Evolutionary conservation across 2,888 invertebrate species (phyloP).

Genomic region (Lasioglossum pauxillum): DNA sequence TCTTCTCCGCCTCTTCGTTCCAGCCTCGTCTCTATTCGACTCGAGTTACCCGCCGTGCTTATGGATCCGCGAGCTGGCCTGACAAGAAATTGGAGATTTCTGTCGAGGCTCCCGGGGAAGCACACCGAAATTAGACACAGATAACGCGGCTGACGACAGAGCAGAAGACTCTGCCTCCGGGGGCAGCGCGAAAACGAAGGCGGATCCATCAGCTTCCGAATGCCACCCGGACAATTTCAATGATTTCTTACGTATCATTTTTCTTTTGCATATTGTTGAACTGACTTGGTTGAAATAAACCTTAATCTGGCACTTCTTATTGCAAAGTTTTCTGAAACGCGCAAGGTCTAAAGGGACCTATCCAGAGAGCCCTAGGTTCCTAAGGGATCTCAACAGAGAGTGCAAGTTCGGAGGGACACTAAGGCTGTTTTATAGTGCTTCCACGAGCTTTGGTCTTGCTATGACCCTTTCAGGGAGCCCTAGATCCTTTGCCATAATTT

Average conservation of each 20-base stretch:
- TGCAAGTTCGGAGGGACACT: neutral
- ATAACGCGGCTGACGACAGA: neutral
- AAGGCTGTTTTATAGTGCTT: neutral
- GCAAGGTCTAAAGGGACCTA: neutral
- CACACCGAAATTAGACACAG: slow-evolving; percentile 7
- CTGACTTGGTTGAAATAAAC: no score
- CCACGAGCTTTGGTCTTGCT: neutral
- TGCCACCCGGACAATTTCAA: neutral
- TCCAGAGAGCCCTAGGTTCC: neutral
- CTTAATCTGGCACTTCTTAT: neutral
- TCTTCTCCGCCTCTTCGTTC: neutral
- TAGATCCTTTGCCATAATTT: neutral
- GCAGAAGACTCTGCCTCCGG: neutral
- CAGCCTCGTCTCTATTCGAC: slow-evolving; percentile 20
- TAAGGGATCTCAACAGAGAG: neutral
- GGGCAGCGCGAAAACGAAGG: neutral
- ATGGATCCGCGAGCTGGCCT: slow-evolving; percentile 6
- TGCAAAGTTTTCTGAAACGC: neutral
- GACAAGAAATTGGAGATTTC: slow-evolving; percentile 33
- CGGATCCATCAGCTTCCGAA: neutral
- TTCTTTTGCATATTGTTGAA: neutral
- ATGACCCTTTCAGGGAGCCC: neutral
- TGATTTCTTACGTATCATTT: neutral
- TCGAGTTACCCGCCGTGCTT: slow-evolving; percentile 29
- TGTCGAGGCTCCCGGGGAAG: slow-evolving; percentile 14